Base-by-base conservation (phyloP, 2,113 vertebrate species). In the Rhipidura dahli region DNA sequence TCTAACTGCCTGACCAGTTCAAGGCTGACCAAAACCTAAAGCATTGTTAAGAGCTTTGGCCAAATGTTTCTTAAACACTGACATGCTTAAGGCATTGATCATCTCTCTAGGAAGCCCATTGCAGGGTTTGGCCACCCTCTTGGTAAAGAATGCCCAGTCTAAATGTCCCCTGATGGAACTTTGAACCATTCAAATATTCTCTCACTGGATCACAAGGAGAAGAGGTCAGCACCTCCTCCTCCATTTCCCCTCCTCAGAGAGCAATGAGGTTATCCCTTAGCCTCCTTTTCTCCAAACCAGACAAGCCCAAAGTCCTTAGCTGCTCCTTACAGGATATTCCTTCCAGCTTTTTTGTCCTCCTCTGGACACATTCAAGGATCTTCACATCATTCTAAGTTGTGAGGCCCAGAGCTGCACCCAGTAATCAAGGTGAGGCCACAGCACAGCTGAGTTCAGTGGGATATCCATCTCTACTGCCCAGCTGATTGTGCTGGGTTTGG, bases 361-460 rank as follows among this genome's bases (percentile, higher is more conserved):
- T 73, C 27, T 66, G 19, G 22, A 37, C 23, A 13, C 19, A 45
- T 45, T 39, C 37, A 66, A 30, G 9, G 28, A n/a, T 7, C 33
- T 59, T 44, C 33, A 39, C 39, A 45, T 51, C 4, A 2, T 59
- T 51, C 33, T 45, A 4, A 66, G 24, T 39, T 33, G 13, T 39
- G 51, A 57, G 65, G 31, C 21, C 15, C 24, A 56, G 50, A 40
- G 3, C 16, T 11, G 42, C 21, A 6, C 26, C 4, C 26, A 35
- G 33, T n/a, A 21, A 3, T 44, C 19, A 28, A 30, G 54, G 27
- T 63, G 54, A 63, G 39, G 49, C 45, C 3, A 1, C 45, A 40
- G 1, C 37, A 24, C 17, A 0, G 1, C 37, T 35, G 49, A 21
- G 23, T 27, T 1, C 24, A 45, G 45, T 8, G 2, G 42, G 24